Percentiles rank a stretch among this genome's conserved stretches.
These are phyloP conservation scores for Gymnothorax reevesii DNA, from an alignment of 2,797 vertebrate genomes.

Conservation along the genomic window DNA sequence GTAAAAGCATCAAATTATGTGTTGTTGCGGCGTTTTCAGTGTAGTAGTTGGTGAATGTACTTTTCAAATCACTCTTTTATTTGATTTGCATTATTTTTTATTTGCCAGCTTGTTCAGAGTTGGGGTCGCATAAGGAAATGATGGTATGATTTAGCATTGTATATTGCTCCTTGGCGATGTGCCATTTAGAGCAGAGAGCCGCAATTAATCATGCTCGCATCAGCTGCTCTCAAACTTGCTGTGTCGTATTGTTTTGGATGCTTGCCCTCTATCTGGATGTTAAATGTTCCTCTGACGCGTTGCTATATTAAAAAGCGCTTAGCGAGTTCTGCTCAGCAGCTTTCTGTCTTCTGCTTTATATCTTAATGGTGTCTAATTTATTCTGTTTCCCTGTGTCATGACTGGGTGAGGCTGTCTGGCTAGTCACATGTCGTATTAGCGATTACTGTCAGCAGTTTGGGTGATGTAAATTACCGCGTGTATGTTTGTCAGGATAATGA, in stretches of 20 bases:
- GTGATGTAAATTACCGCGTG: not conserved
- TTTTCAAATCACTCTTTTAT: too few species aligned
- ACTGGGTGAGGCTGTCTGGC: not conserved
- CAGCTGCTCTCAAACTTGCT: not conserved
- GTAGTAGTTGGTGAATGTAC: too few species aligned
- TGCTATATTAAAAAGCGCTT: not conserved
- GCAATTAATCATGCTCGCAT: not conserved
- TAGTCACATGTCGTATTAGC: not conserved
- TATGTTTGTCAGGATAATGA: not conserved
- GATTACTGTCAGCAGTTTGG: not conserved
- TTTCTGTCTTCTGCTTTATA: not conserved
- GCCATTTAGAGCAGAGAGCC: not conserved
- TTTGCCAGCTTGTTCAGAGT: too few species aligned
- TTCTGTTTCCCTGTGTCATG: not conserved
- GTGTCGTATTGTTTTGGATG: not conserved
- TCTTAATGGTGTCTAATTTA: not conserved
- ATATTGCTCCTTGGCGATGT: not conserved
- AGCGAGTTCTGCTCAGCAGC: not conserved
- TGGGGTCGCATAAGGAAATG: too few species aligned
- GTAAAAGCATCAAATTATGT: too few species aligned
- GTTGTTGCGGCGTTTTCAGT: too few species aligned
- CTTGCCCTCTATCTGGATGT: constrained; percentile 1
- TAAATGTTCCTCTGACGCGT: constrained; percentile 5
- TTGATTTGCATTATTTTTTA: too few species aligned
- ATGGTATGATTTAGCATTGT: not conserved